Evolutionary conservation across 2,797 vertebrate genomes (phyloP).

Genomic region (Chaunax sp.): DNA sequence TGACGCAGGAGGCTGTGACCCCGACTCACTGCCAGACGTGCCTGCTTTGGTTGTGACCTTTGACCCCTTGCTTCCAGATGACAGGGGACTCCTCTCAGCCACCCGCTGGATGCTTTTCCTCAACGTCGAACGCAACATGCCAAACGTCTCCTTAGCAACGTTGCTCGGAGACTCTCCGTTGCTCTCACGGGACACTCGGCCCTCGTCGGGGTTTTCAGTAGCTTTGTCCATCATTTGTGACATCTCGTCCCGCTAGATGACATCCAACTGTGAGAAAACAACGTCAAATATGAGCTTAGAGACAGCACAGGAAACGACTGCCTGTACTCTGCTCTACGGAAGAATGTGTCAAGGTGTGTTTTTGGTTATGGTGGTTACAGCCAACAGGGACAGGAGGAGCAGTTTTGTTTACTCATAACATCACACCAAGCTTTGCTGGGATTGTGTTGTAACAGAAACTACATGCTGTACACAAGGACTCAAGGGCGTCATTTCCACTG

Average conservation of each 20-base stretch:
- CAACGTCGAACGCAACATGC: constrained; percentile 8
- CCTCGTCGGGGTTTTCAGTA: constrained; percentile 6
- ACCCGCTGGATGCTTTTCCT: constrained; percentile 40
- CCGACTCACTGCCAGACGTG: background rate
- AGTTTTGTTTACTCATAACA: constrained; percentile 78
- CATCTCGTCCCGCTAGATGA: constrained; percentile 15
- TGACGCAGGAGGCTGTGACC: constrained; percentile 35
- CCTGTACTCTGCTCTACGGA: background rate
- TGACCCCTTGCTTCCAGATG: constrained; percentile 19
- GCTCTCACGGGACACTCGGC: constrained; percentile 19
- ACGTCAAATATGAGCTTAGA: background rate
- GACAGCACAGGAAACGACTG: background rate
- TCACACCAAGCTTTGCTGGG: background rate
- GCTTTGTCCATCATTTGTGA: constrained; percentile 49
- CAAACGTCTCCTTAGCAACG: constrained; percentile 9
- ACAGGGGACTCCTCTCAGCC: constrained; percentile 47
- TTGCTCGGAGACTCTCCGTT: constrained; percentile 3
- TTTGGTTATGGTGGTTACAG: background rate
- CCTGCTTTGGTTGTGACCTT: constrained; percentile 31
- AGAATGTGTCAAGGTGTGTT: background rate
- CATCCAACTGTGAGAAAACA: constrained; percentile 12
- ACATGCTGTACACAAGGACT: background rate
- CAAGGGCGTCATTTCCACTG: no score
- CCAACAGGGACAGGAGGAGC: constrained; percentile 22
- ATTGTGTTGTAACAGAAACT: background rate